Evolutionary conservation across 2,888 invertebrate species (phyloP).

Genomic region (Elaeidobius kamerunicus): DNA sequence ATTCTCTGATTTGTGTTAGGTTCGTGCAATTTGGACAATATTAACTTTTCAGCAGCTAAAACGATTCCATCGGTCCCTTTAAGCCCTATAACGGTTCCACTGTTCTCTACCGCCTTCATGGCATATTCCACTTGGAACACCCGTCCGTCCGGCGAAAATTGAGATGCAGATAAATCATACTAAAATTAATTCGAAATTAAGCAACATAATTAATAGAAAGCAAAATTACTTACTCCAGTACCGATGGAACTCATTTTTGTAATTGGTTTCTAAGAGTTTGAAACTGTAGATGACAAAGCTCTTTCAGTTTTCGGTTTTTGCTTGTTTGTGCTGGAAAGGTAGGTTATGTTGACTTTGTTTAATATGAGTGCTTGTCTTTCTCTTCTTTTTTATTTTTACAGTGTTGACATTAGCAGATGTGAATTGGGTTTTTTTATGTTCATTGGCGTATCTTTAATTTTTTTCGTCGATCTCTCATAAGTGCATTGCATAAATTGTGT

Average conservation of each 20-base stretch:
- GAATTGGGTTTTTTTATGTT: too few relatives aligned
- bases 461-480: too few relatives aligned
- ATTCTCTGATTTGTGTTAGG: conserved; percentile 87
- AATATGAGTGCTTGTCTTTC: too few relatives aligned
- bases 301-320: neutral
- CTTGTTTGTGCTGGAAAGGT: too few relatives aligned
- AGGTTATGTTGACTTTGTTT: too few relatives aligned
- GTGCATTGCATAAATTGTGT: too few relatives aligned
- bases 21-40: conserved; percentile 91
- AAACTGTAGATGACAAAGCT: conserved; percentile 2
- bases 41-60: conserved; percentile 95
- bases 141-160: conserved; percentile 98
- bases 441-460: too few relatives aligned
- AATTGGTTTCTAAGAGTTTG: neutral
- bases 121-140: conserved; percentile 99
- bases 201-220: neutral
- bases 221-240: conserved; percentile 73
- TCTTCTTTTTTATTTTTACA: too few relatives aligned
- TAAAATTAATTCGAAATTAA: conserved; percentile 54
- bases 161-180: conserved; percentile 99
- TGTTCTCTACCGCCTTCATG: conserved; percentile 91
- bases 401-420: too few relatives aligned
- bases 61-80: conserved; percentile 96
- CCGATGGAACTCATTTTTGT: conserved; percentile 88
- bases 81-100: conserved; percentile 90